Conservation (phyloP, 1,140 invertebrate species). For the Ectropis grisescens region DNA sequence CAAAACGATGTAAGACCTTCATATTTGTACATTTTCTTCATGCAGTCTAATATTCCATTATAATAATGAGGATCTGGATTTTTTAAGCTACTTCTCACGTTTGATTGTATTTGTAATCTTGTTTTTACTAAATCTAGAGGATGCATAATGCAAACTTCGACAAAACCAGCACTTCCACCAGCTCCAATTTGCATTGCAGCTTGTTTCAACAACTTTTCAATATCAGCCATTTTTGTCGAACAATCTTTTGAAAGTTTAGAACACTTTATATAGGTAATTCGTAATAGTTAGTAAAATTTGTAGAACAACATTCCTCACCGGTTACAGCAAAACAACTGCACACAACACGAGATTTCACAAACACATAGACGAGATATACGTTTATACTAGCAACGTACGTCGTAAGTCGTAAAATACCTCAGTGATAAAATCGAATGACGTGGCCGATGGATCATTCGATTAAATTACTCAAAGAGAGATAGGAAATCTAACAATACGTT, state of each 20-base stretch:
- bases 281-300: no score
- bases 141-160: conserved; percentile 97
- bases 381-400: no score
- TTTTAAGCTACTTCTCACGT: conserved; percentile 36
- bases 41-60: conserved; percentile 87
- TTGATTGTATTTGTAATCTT: conserved; percentile 53
- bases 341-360: no score
- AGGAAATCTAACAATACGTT: no score
- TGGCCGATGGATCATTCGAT: no score
- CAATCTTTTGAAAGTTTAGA: neutral
- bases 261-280: no score
- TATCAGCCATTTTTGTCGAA: conserved; percentile 60
- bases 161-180: conserved; percentile 92
- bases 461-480: no score
- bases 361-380: no score
- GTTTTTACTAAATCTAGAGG: conserved; percentile 95
- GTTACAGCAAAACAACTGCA: no score
- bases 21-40: conserved; percentile 87
- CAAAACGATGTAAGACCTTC: conserved; percentile 89
- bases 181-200: conserved; percentile 88
- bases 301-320: no score
- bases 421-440: no score
- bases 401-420: no score
- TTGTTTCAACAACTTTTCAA: conserved; percentile 73
- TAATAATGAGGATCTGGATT: conserved; percentile 77